Evolutionary conservation across 2,888 invertebrate species (phyloP).

Genomic region (Ectropis crepuscularia): DNA sequence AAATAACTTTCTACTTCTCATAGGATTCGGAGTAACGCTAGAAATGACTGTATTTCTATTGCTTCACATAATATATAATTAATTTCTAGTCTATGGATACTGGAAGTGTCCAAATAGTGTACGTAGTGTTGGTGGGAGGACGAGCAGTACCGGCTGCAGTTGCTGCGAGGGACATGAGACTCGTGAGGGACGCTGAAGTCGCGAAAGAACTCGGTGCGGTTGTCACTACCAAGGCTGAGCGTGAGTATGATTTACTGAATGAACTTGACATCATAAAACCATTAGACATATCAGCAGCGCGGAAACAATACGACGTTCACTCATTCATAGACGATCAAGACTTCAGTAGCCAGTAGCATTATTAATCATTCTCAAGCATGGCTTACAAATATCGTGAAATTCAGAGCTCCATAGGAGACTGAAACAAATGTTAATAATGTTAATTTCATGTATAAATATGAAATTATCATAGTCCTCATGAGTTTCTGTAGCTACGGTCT

Average conservation of each 20-base stretch:
- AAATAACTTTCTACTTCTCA: no score
- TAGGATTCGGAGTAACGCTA: no score
- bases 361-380: conserved; percentile 54
- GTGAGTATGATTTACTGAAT: conserved; percentile 82
- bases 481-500: no score
- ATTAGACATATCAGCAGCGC: conserved; percentile 72
- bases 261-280: conserved; percentile 64
- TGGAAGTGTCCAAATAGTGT: conserved; percentile 88
- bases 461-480: no score
- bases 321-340: conserved; percentile 75
- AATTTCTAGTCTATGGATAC: conserved; percentile 72
- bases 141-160: conserved; percentile 91
- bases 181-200: conserved; percentile 92
- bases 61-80: neutral
- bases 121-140: conserved; percentile 92
- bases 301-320: conserved; percentile 80
- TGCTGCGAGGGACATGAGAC: conserved; percentile 92
- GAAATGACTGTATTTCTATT: no score
- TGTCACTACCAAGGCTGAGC: conserved; percentile 93
- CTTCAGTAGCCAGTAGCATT: conserved; percentile 37
- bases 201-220: conserved; percentile 89
- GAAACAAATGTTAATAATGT: conserved; percentile 41
- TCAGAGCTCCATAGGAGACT: conserved; percentile 57
- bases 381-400: conserved; percentile 66
- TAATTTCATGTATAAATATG: no score